Conservation (phyloP, 30 jellyfish, hydroid and myxozoan genomes). For the Catostylus mosaicus region DNA sequence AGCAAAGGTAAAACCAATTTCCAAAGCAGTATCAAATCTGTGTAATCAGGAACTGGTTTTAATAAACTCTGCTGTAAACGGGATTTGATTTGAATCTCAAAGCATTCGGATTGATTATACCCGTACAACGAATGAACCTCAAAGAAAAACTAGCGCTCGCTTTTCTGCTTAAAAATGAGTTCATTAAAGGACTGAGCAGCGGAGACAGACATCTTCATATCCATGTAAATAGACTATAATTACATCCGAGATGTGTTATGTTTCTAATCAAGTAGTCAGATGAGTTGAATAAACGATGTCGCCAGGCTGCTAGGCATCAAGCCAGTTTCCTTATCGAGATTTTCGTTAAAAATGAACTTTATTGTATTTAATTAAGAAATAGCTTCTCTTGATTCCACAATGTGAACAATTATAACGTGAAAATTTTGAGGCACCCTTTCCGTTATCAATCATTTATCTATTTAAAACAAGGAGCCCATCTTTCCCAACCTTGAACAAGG, state of each 20-base stretch:
- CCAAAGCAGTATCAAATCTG: neutral
- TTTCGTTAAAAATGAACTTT: neutral
- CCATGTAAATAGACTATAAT: slow-evolving; percentile 12
- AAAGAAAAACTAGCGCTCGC: neutral
- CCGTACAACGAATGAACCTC: neutral
- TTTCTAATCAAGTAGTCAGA: slow-evolving; percentile 9
- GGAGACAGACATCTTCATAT: slow-evolving; percentile 32
- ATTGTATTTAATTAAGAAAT: too few species aligned
- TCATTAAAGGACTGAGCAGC: neutral
- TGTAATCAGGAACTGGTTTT: slow-evolving; percentile 2
- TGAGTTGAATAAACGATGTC: neutral
- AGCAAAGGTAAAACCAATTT: slow-evolving; percentile 15
- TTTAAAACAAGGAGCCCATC: too few species aligned
- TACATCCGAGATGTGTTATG: slow-evolving; percentile 32
- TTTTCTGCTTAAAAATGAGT: neutral
- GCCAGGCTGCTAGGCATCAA: slow-evolving; percentile 29
- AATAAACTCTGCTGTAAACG: slow-evolving; percentile 10
- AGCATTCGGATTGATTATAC: neutral
- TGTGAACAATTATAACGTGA: too few species aligned
- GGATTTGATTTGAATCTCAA: neutral
- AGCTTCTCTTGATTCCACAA: too few species aligned
- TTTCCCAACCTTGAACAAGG: too few species aligned
- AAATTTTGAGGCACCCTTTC: too few species aligned
- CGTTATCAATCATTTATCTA: too few species aligned
- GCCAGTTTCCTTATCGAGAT: slow-evolving; percentile 18